Evolutionary conservation across 2,113 vertebrate genomes (phyloP).

Genomic region (Bubo blakistoni): DNA sequence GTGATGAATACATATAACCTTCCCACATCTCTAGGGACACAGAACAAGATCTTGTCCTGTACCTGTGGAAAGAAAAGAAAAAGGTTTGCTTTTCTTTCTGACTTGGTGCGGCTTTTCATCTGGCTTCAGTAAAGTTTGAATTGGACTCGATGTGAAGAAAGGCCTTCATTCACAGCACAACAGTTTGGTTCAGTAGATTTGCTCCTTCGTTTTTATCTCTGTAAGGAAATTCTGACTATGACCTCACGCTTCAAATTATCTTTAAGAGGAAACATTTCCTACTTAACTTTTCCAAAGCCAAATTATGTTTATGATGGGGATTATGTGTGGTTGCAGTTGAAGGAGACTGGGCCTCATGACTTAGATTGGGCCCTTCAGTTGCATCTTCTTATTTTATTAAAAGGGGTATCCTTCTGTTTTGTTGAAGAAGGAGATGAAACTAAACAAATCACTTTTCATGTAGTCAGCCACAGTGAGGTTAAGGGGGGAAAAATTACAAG

Average conservation of each 20-base stretch:
- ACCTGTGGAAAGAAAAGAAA: background rate
- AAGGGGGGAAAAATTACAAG: constrained; percentile 44
- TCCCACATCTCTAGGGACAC: background rate
- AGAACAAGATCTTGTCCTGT: background rate
- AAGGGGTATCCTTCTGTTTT: background rate
- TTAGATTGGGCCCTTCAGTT: background rate
- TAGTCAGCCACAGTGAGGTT: constrained; percentile 26
- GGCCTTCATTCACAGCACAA: background rate
- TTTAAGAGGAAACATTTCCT: constrained; percentile 21
- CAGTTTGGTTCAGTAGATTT: background rate
- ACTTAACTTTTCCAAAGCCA: constrained; percentile 31
- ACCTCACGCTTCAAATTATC: background rate
- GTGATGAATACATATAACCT: background rate
- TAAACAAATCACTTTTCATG: constrained; percentile 42
- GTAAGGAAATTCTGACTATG: background rate
- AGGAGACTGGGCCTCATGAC: background rate
- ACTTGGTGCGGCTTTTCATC: background rate
- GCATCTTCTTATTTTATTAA: background rate
- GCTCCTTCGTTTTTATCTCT: background rate
- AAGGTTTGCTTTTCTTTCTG: background rate
- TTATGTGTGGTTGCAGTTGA: background rate
- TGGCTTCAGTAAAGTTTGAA: background rate
- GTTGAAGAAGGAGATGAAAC: constrained; percentile 8
- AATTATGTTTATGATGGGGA: background rate
- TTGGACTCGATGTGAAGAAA: background rate